Evolutionary conservation across 2,797 vertebrate species (phyloP).

Genomic region (Clarias pachynema): DNA sequence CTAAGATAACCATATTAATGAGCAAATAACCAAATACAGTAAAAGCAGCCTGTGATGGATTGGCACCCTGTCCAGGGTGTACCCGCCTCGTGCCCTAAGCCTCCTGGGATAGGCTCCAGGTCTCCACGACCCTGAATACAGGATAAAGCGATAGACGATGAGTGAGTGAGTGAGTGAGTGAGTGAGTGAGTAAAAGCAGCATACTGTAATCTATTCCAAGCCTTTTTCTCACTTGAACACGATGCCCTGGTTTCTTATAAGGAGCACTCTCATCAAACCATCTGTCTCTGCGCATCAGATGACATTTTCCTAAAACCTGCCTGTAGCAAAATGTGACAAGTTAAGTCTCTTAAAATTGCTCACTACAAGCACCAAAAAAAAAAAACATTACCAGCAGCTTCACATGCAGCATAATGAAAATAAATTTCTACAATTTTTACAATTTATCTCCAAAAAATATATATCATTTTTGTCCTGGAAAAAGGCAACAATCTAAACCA

Average conservation of each 20-base stretch:
- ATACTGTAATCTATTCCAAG: slow-evolving; percentile 33
- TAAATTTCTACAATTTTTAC: not conserved
- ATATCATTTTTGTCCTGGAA: not conserved
- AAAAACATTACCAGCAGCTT: not conserved
- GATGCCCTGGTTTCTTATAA: slow-evolving; percentile 48
- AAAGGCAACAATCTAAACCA: not conserved
- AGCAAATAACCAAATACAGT: not conserved
- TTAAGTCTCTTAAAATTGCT: slow-evolving; percentile 58
- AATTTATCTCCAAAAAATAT: not conserved
- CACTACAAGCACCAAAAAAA: slow-evolving; percentile 24
- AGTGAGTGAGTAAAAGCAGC: slow-evolving; percentile 5
- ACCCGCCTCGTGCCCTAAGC: too few species aligned
- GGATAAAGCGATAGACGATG: too few species aligned
- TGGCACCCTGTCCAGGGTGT: too few species aligned
- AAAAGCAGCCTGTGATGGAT: not conserved
- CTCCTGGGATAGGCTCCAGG: too few species aligned
- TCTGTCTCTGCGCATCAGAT: slow-evolving; percentile 66
- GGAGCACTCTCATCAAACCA: slow-evolving; percentile 57
- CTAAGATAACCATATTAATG: not conserved
- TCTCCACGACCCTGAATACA: too few species aligned
- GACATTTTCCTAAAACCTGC: slow-evolving; percentile 62
- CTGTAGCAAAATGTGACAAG: slow-evolving; percentile 58
- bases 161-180: too few species aligned
- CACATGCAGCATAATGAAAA: not conserved
- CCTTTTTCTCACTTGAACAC: slow-evolving; percentile 36